phyloP scores from a whole-genome alignment of 2,797 vertebrate species.

The Pagetopsis macropterus region DNA sequence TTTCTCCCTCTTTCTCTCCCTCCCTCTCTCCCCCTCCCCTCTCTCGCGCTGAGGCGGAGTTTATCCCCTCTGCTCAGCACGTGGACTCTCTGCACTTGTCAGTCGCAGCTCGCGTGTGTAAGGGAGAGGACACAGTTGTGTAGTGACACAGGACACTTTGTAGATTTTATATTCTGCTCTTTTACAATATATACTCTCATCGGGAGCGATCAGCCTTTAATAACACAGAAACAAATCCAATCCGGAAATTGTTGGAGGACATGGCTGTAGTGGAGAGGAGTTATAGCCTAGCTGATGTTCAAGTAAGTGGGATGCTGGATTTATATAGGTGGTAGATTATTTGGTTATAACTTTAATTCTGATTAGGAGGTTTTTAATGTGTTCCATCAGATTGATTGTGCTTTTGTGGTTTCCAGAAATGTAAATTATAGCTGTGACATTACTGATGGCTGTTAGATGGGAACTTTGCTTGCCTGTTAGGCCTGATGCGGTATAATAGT shows the following conservation, averaged over 20 bases:
- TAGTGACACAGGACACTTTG: slow-evolving; percentile 22
- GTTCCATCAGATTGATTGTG: background rate
- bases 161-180: background rate
- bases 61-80: slow-evolving; percentile 63
- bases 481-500: slow-evolving; percentile 6
- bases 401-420: background rate
- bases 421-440: background rate
- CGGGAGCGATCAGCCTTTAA: background rate
- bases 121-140: slow-evolving; percentile 40
- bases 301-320: slow-evolving; percentile 70
- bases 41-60: slow-evolving; percentile 71
- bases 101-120: slow-evolving; percentile 68
- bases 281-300: slow-evolving; percentile 39
- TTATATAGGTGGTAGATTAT: background rate
- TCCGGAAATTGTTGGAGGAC: slow-evolving; percentile 43
- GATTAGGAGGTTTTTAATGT: background rate
- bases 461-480: slow-evolving; percentile 38
- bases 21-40: slow-evolving; percentile 14
- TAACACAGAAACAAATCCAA: background rate
- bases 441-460: background rate
- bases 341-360: background rate
- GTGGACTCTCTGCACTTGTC: slow-evolving; percentile 73
- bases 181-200: background rate
- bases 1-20: slow-evolving; percentile 22
- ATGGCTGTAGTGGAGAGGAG: slow-evolving; percentile 46